A percentile compares a stretch with the other conserved stretches of the same genome.
Evolutionary conservation across 2,888 invertebrate genomes (phyloP).

Genomic region (Corythucha ciliata): DNA sequence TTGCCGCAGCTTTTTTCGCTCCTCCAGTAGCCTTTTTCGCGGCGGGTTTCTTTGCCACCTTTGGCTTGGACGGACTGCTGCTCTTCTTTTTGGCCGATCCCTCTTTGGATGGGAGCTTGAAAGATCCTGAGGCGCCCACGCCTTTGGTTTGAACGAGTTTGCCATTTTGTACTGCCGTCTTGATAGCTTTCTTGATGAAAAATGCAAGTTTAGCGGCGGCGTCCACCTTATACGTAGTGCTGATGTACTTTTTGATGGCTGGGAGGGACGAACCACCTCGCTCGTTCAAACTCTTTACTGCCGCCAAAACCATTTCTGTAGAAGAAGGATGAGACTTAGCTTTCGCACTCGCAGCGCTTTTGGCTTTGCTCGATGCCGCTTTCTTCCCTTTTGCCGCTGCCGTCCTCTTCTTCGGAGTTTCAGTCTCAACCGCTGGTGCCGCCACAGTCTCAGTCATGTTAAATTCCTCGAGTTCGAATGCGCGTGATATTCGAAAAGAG

Average conservation of each 20-base stretch:
- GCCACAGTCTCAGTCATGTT: too few species aligned
- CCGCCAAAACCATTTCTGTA: slow-evolving; percentile 50
- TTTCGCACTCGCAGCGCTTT: too few species aligned
- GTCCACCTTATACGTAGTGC: slow-evolving; percentile 51
- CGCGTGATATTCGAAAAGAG: too few species aligned
- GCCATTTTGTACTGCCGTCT: slow-evolving; percentile 45
- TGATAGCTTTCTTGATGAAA: slow-evolving; percentile 52
- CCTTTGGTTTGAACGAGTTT: slow-evolving; percentile 28
- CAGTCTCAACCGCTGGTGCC: too few species aligned
- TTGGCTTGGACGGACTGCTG: too few species aligned
- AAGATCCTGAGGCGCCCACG: slow-evolving; percentile 28
- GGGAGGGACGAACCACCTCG: slow-evolving; percentile 50
- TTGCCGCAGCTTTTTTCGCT: too few species aligned
- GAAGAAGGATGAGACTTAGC: slow-evolving; percentile 47
- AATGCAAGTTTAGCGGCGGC: slow-evolving; percentile 49
- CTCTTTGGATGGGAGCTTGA: slow-evolving; percentile 27
- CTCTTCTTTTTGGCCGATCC: too few species aligned
- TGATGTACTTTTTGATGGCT: slow-evolving; percentile 56
- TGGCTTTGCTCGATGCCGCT: slow-evolving; percentile 34
- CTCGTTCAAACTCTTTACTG: slow-evolving; percentile 48
- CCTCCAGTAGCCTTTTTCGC: too few species aligned
- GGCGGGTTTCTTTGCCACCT: too few species aligned
- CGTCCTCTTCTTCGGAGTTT: too few species aligned
- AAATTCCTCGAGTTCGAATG: too few species aligned
- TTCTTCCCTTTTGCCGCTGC: too few species aligned